Base-by-base conservation (phyloP, 2,113 vertebrate genomes). In the Xenopus tropicalis region DNA sequence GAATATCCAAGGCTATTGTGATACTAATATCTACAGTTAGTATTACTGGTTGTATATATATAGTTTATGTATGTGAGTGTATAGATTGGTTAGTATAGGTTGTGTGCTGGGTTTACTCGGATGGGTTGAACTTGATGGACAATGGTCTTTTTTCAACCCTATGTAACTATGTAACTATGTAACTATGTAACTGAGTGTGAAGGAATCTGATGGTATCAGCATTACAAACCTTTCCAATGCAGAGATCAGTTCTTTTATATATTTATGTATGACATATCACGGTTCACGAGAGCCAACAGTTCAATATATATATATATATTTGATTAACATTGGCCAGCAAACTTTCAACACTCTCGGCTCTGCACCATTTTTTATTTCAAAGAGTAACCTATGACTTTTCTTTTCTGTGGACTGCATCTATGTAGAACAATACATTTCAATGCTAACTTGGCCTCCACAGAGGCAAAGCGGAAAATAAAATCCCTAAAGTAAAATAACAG, bases 241-340 rank as follows among this genome's bases (percentile, higher is more conserved):
- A 69, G n/a, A 63, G 58, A 11, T n/a, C 43, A 48, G 17, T 62
- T 71, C 58, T 69, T 69, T 76, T 57, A 69, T 69, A 46, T 69
- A 63, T 69, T 76, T 57, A 69, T 69, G 58, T 69, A 63, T 69
- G 73, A 69, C 73, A 69, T 76, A 76, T 69, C 66, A 76, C 73
- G 56, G 66, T 63, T 62, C 51, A 54, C 58, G 63, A 63, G 58
- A 21, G 48, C 73, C 66, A 69, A 42, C 73, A 69, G 7, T 46
- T 76, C 52, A 24, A 21, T 0, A 76, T 46, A 76, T 66, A 76
- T 46, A 76, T 66, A 37, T 75, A 75, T 74, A 69, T 76, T 54
- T 69, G 25, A 44, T 46, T 56, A 69, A 62, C 16, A 19, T 17
- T 43, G 66, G 66, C 73, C 73, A 76, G 66, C 63, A 76, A 76